Conservation (phyloP, 1,140 invertebrate species). For the Hydropsyche tenuis region DNA sequence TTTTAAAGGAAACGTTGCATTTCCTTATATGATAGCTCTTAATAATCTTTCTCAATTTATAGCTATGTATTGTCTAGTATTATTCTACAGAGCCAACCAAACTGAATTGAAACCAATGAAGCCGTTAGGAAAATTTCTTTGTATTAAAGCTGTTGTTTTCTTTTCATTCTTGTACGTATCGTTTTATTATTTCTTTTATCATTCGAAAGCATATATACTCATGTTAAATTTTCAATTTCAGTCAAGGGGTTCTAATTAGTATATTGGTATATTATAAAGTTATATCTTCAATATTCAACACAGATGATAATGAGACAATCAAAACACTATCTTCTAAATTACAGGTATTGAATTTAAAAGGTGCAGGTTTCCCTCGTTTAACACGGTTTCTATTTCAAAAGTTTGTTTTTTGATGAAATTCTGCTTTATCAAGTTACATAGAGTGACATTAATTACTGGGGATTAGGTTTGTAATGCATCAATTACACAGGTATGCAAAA, state of each 20-base stretch:
- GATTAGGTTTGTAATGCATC: no score
- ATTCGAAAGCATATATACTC: conserved; percentile 33
- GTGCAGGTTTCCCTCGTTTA: no score
- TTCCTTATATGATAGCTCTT: conserved; percentile 87
- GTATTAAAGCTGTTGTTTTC: conserved; percentile 97
- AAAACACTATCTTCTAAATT: conserved; percentile 78
- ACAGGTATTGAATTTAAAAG: conserved; percentile 71
- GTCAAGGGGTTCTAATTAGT: conserved; percentile 91
- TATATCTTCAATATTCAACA: conserved; percentile 72
- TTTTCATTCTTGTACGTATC: conserved; percentile 76
- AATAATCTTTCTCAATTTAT: conserved; percentile 96
- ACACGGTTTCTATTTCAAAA: no score
- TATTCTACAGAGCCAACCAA: conserved; percentile 91
- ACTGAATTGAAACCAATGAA: conserved; percentile 89
- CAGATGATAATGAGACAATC: conserved; percentile 69
- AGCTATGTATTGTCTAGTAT: conserved; percentile 94
- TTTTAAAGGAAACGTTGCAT: conserved; percentile 83
- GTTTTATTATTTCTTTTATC: not conserved
- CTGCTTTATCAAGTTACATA: no score
- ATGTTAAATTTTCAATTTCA: conserved; percentile 63
- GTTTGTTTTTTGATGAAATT: no score
- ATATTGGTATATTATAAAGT: conserved; percentile 78
- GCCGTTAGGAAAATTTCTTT: conserved; percentile 95
- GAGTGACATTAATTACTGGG: no score
- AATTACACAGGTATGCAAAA: no score